Evolutionary conservation across 2,888 invertebrate species (phyloP), one percentile per base, ranked within the genome.

Genomic region (Cryptocheilus praepositus): DNA sequence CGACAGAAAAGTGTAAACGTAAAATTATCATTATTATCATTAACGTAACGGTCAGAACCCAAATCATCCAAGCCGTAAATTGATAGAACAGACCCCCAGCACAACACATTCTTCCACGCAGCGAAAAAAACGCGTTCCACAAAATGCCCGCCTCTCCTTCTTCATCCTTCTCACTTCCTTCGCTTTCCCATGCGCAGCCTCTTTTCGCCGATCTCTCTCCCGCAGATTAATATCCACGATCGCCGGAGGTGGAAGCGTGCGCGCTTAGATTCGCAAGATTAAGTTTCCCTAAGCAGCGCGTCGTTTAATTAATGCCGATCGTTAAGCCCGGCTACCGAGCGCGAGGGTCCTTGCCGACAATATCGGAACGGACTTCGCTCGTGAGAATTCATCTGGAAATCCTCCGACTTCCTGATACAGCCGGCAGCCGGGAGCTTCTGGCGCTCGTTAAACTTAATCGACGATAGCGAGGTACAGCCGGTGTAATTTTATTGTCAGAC

Each of bases 371-470:
- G 22, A 21, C 43, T 51, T 25, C 56, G 19, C 3, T 13, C 22
- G 53, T 21, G 46, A 44, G 46, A 67, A 67, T 25, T 67, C 53
- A 36, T 36, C 62, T 49, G 62, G 62, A 62, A 62, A 67, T 62
- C 58, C 62, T 67, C 62, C 58, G 62, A 46, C 52, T 44, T 43
- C 16, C 53, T 43, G 61, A 25, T 61, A 49, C 19, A 36, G 36
- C 43, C 49, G 55, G 56, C 53, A 36, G 49, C 25, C 61, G 15
- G 36, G 18, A 43, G 62, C 21, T 18, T 53, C 52, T 45, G 53
- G 52, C 53, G 53, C 28, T 49, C 63, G 67, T 67, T 63, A 51
- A 67, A 55, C 44, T 64, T 67, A 67, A 67, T 67, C 67, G 67
- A 59, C 59, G 58, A 25, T 58, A 18, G 49, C 49, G 58, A 25